Percentiles rank a stretch among this genome's conserved stretches.
These are phyloP conservation scores for Latrodectus elegans DNA, from an alignment of 2,888 invertebrate genomes.

Conservation along the genomic window DNA sequence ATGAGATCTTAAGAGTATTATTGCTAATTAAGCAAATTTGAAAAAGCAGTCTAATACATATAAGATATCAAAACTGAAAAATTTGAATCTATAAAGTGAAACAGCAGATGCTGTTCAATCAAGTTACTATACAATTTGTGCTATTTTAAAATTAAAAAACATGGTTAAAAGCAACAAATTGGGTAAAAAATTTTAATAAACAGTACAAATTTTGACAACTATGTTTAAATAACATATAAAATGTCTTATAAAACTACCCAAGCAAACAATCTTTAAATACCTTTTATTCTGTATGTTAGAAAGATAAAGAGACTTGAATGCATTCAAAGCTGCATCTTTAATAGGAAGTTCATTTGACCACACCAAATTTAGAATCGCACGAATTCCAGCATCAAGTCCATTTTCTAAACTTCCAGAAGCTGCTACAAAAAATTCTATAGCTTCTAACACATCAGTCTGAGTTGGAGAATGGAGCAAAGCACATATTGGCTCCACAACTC, in stretches of 20 bases:
- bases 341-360: constrained; percentile 86
- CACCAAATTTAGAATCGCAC: constrained; percentile 84
- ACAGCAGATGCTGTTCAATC: too few species aligned
- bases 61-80: too few species aligned
- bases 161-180: too few species aligned
- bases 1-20: too few species aligned
- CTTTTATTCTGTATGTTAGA: constrained; percentile 17
- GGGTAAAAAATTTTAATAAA: too few species aligned
- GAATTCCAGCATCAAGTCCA: constrained; percentile 68
- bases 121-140: too few species aligned
- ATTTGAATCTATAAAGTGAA: too few species aligned
- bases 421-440: constrained; percentile 81
- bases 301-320: constrained; percentile 83
- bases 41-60: too few species aligned
- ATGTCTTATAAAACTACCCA: background rate
- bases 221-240: too few species aligned
- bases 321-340: constrained; percentile 83
- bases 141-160: too few species aligned
- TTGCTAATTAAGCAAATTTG: too few species aligned
- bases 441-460: constrained; percentile 88
- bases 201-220: too few species aligned
- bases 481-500: constrained; percentile 81
- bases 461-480: constrained; percentile 80
- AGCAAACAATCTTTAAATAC: background rate
- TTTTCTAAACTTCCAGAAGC: constrained; percentile 67